These are phyloP conservation scores for Zaprionus lineosus DNA, from an alignment of 2,888 invertebrate genomes.

Conservation along the genomic window DNA sequence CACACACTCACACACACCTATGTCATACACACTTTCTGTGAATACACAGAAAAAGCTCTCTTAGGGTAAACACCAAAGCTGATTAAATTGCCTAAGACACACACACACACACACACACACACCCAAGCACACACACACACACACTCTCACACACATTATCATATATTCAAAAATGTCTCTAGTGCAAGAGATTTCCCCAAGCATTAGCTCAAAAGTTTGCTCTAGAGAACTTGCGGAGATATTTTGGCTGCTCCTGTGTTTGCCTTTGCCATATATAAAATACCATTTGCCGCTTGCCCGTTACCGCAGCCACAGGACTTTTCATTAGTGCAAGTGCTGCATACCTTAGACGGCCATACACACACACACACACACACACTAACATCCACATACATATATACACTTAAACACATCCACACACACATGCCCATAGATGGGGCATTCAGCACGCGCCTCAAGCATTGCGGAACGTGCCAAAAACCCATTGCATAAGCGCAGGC, in stretches of 20 bases:
- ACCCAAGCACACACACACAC: no score
- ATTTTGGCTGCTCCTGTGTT: neutral
- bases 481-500: slow-evolving; percentile 72
- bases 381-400: slow-evolving; percentile 5
- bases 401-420: slow-evolving; percentile 19
- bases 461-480: slow-evolving; percentile 69
- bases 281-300: neutral
- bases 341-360: slow-evolving; percentile 31
- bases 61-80: slow-evolving; percentile 1
- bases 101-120: no score
- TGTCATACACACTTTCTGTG: no score
- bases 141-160: no score
- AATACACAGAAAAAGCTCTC: no score
- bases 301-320: slow-evolving; percentile 54
- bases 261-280: slow-evolving; percentile 21
- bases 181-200: neutral
- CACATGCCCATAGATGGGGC: no score
- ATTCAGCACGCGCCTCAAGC: slow-evolving; percentile 45
- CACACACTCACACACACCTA: no score
- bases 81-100: neutral
- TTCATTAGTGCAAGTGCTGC: slow-evolving; percentile 73
- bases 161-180: no score
- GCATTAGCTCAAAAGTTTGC: neutral
- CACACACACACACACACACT: slow-evolving; percentile 15
- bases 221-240: neutral